Evolutionary conservation across 2,113 vertebrate species (phyloP), one percentile per base, ranked within the genome.

Genomic region (Pangasianodon gigas): DNA sequence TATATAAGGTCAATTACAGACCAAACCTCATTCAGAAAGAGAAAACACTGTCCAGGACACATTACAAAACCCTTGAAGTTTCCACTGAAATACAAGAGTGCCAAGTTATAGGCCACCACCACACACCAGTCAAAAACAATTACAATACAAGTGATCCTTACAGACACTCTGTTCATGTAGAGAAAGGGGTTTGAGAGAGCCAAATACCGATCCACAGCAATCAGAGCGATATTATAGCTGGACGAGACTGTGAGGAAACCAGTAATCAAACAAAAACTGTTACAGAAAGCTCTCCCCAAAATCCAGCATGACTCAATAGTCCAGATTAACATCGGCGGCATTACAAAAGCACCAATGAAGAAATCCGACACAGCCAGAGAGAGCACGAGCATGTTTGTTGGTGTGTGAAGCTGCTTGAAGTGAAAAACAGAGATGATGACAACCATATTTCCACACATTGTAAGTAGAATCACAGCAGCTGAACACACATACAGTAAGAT

Each of bases 401-500:
- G 29, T 69, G 65, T 32, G 65, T 69, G 65, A 69, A 69, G 65
- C 65, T 69, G 65, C 29, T 69, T 69, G 65, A 69, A 69, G 29
- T 69, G 65, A 69, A 69, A 4, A 69, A 69, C n/a, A 32, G 65
- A 69, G 29, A 69, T 69, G 65, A 69, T 69, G 65, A 69, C 11
- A 0, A 69, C 10, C 65, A 69, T 2, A 69, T 69, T 69, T 69
- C 65, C 65, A 69, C 65, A 69, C 11, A 69, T 3, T 69, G 65
- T 69, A 32, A 69, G 29, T 10, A 69, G 65, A 69, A 96, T 90
- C 69, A 91, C 90, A 52, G 88, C 65, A 3, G 37, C 89, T 90
- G 96, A 85, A 3, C 92, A 89, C 0, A 37, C 1, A 1, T 69
- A 69, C 65, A 69, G 65, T 69, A 69, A 69, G 29, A 69, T 16